phyloP scores from a whole-genome alignment of 2,113 vertebrate genomes.

The Elephantulus edwardii region DNA sequence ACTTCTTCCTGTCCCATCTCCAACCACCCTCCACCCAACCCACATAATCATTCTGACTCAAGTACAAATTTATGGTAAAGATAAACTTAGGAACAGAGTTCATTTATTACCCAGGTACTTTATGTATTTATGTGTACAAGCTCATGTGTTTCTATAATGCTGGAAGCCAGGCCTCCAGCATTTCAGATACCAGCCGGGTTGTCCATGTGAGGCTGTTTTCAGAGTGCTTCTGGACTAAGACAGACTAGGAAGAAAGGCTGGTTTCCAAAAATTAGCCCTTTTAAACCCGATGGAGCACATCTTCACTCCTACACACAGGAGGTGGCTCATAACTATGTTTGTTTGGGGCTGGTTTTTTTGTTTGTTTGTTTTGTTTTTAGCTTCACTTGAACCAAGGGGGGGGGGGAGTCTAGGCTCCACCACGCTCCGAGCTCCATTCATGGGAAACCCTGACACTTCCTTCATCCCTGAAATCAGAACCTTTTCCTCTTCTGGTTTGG shows the following conservation, averaged over 20 bases:
- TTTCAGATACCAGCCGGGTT: background rate
- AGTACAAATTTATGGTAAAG: background rate
- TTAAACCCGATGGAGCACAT: background rate
- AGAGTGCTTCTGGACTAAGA: background rate
- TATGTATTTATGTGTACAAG: background rate
- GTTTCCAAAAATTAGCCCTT: background rate
- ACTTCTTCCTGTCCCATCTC: background rate
- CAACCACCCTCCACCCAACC: background rate
- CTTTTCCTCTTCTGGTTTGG: constrained; percentile 66
- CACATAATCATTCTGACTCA: background rate
- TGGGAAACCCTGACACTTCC: constrained; percentile 50
- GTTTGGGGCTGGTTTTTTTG: too few species aligned
- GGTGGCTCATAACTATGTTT: background rate
- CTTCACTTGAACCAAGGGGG: background rate
- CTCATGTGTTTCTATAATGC: background rate
- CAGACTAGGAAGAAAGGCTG: background rate
- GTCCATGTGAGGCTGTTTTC: background rate
- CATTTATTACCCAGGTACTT: background rate
- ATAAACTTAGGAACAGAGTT: background rate
- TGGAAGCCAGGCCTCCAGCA: background rate
- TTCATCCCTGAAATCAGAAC: constrained; percentile 40
- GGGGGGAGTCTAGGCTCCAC: background rate
- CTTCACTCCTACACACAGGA: background rate
- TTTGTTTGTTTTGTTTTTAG: too few species aligned
- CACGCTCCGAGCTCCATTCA: constrained; percentile 11